phyloP scores from a whole-genome alignment of 2,113 vertebrate genomes.

The Myanophis thanlyinensis region DNA sequence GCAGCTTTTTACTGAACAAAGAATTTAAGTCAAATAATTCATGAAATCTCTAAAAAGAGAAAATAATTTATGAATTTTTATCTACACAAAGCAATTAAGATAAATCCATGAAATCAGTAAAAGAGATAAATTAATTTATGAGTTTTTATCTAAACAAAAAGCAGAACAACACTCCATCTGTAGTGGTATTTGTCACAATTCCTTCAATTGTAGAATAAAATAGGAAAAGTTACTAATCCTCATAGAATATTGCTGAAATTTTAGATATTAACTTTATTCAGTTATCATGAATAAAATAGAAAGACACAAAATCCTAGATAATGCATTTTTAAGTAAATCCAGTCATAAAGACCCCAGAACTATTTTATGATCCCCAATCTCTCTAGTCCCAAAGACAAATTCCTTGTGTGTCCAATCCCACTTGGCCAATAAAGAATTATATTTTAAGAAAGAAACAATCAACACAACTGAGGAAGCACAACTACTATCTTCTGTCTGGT shows the following conservation, averaged over 20 bases:
- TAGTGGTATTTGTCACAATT: accelerated
- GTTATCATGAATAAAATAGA: not conserved
- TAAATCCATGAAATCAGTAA: not conserved
- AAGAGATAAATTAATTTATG: not conserved
- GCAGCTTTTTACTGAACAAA: not conserved
- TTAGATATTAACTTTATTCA: not conserved
- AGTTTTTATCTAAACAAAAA: not conserved
- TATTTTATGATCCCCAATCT: not conserved
- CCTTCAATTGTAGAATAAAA: not conserved
- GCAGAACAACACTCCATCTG: not conserved
- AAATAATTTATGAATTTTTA: not conserved
- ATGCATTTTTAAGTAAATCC: not conserved
- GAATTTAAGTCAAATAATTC: not conserved
- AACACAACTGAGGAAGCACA: not conserved
- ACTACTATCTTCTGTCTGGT: not conserved
- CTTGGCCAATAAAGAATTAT: too few relatives aligned
- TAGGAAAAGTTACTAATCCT: not conserved
- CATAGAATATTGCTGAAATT: not conserved
- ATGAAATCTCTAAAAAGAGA: not conserved
- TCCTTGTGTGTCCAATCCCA: too few relatives aligned
- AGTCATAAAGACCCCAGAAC: not conserved
- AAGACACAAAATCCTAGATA: not conserved
- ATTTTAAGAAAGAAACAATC: not conserved
- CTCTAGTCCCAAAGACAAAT: too few relatives aligned
- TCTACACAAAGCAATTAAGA: not conserved